phyloP scores from a whole-genome alignment of 2,113 vertebrate genomes.

The Numenius arquata region DNA sequence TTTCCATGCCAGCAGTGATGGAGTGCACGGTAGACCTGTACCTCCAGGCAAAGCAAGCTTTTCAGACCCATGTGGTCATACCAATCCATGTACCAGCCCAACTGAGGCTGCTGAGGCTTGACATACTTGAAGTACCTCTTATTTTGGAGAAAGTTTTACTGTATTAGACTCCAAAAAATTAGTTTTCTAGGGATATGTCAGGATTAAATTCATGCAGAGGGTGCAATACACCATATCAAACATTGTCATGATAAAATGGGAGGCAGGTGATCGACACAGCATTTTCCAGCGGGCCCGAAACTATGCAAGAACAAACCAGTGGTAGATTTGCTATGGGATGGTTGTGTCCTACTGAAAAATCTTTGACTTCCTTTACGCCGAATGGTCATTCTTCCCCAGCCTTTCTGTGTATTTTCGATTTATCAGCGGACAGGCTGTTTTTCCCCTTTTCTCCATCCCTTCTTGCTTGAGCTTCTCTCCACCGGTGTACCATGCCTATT shows the following conservation, averaged over 20 bases:
- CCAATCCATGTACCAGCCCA: neutral
- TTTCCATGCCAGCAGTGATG: neutral
- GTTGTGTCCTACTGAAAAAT: neutral
- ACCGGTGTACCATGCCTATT: neutral
- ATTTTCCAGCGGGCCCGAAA: neutral
- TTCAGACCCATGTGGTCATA: neutral
- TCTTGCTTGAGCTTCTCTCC: neutral
- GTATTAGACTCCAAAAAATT: neutral
- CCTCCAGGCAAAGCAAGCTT: neutral
- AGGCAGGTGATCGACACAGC: accelerated
- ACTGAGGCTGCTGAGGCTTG: neutral
- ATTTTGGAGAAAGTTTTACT: neutral
- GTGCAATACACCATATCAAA: neutral
- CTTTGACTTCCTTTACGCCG: neutral
- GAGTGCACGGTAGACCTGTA: neutral
- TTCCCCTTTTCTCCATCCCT: neutral
- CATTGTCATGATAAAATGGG: neutral
- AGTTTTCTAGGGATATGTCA: neutral
- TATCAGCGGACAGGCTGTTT: neutral
- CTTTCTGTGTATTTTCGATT: neutral
- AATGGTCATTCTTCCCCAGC: neutral
- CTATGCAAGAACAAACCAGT: neutral
- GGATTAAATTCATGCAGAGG: neutral
- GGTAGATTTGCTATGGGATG: neutral
- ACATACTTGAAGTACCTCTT: neutral